Evolutionary conservation across 2,888 invertebrate species (phyloP), one percentile per base, ranked within the genome.

Genomic region (Phytoseiulus persimilis): DNA sequence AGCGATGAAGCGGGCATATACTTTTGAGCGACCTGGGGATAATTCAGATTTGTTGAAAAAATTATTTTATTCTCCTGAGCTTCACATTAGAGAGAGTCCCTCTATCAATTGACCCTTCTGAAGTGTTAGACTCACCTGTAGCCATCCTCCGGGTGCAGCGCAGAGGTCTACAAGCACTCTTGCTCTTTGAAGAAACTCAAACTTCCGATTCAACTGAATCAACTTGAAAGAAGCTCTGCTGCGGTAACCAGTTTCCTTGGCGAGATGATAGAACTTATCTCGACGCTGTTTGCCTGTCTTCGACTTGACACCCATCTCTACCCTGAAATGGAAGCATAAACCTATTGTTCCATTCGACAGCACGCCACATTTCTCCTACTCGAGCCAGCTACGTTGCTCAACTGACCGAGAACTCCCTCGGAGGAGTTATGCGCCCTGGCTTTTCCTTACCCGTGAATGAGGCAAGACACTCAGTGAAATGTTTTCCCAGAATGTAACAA

Each of bases 221-320:
- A 99, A 95, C 93, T 99, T 99, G 93, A 99, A 99, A n/a, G 99
- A 98, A 92, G 99, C 98, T 94, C 99, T 95, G 91, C 99, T 98
- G 91, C 99, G 95, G 93, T 95, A 99, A 92, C 99, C 99, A 92
- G 98, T 97, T 94, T 99, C 99, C 93, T 99, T 99, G 18, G 99
- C 99, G 92, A 99, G 94, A 92, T 98, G 96, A 93, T 99, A 99
- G 93, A 96, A 99, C 94, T 97, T 99, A 95, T 99, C 99, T 93
- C 96, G 96, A 89, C 99, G 95, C 93, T 98, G 96, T 94, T 99
- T 99, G 94, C 99, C 99, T 93, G 96, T 95, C 95, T 99, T 99
- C 23, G 95, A 94, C 93, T 99, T 99, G 93, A 97, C 97, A 90
- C 97, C 97, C 98, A 98, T 98, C 90, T 91, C 92, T 31, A 31